phyloP scores from a whole-genome alignment of 2,888 invertebrate species.

The Hydrotaea cyrtoneurina region DNA sequence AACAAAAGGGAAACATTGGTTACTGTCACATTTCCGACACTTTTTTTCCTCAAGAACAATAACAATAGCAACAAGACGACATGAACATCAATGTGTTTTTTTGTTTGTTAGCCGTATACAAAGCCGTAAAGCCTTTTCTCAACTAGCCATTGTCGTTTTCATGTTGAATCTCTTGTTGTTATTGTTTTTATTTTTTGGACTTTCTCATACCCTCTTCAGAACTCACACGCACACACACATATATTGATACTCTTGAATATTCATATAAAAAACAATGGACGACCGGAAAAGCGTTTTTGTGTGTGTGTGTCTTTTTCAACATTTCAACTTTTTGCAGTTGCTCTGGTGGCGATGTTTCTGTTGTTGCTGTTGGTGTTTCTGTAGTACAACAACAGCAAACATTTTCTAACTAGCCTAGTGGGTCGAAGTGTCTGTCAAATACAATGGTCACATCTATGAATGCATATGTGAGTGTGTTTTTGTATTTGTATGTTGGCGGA shows the following conservation, averaged over 20 bases:
- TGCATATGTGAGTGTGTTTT: neutral
- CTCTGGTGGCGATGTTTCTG: constrained; percentile 13
- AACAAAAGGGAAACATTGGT: constrained; percentile 33
- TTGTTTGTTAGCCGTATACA: constrained; percentile 17
- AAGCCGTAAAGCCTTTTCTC: constrained; percentile 32
- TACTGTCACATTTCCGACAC: constrained; percentile 50
- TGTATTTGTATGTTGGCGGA: neutral
- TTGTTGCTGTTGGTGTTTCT: constrained; percentile 12
- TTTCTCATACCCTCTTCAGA: neutral
- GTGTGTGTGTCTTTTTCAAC: neutral
- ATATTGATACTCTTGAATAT: constrained; percentile 4
- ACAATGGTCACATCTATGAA: constrained; percentile 37
- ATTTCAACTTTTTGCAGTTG: neutral
- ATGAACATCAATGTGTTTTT: constrained; percentile 26
- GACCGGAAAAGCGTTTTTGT: neutral
- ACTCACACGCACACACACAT: neutral
- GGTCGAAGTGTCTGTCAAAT: constrained; percentile 42
- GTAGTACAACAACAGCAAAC: constrained; percentile 21
- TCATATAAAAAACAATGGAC: constrained; percentile 21
- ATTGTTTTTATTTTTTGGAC: neutral
- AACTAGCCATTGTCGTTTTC: constrained; percentile 15
- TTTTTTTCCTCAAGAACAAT: neutral
- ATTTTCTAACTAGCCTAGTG: constrained; percentile 43
- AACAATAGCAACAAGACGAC: constrained; percentile 1
- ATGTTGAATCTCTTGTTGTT: neutral